A percentile compares a stretch with the other conserved stretches of the same genome.
These are phyloP conservation scores for Pterocles orientalis DNA, from an alignment of 2,113 vertebrate genomes.

Conservation along the genomic window DNA sequence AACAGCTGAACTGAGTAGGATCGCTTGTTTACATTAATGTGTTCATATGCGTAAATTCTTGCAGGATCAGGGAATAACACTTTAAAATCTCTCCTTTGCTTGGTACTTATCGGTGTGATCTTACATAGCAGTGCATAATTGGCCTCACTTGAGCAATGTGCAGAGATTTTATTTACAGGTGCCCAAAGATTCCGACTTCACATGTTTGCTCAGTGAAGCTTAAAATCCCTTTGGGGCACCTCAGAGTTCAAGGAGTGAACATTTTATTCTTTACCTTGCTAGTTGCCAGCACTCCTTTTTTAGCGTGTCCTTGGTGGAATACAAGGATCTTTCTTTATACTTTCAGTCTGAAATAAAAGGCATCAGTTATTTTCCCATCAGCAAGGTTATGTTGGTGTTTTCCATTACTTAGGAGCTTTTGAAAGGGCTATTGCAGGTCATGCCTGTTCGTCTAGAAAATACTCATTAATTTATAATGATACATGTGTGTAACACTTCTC, in stretches of 20 bases:
- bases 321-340: slow-evolving; percentile 1
- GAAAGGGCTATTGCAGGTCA: background rate
- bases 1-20: background rate
- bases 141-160: background rate
- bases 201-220: slow-evolving; percentile 51
- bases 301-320: background rate
- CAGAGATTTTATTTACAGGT: slow-evolving; percentile 7
- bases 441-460: background rate
- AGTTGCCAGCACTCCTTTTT: background rate
- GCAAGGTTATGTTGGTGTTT: slow-evolving; percentile 7
- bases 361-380: slow-evolving; percentile 16
- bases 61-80: background rate
- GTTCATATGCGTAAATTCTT: background rate
- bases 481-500: background rate
- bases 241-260: slow-evolving; percentile 41
- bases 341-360: slow-evolving; percentile 5
- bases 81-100: slow-evolving; percentile 3
- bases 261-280: slow-evolving; percentile 26
- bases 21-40: background rate
- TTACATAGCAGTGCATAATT: background rate
- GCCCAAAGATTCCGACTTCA: slow-evolving; percentile 48
- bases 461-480: background rate
- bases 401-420: slow-evolving; percentile 18
- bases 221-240: slow-evolving; percentile 54
- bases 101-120: slow-evolving; percentile 40